These are phyloP conservation scores for Charadrius vociferus DNA, from an alignment of 2,113 vertebrate species.

Conservation along the genomic window DNA sequence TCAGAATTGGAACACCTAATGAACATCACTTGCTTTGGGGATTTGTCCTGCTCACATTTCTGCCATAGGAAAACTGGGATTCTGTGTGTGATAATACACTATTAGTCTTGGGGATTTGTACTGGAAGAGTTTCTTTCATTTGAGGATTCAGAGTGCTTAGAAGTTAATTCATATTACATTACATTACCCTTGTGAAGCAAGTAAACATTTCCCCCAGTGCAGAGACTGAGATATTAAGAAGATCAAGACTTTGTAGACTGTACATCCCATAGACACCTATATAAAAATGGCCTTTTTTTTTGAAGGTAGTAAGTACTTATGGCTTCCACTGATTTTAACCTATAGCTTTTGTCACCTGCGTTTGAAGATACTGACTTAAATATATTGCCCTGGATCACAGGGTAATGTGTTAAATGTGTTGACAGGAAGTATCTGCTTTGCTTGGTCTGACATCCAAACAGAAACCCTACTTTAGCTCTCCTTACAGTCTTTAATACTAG, in stretches of 20 bases:
- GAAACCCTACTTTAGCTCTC: neutral
- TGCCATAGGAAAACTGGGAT: neutral
- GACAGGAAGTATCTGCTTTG: neutral
- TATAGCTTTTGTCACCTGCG: neutral
- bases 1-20: constrained; percentile 15
- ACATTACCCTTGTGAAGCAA: neutral
- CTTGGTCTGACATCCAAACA: neutral
- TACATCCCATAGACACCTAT: neutral
- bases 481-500: neutral
- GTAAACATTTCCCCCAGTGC: neutral
- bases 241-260: neutral
- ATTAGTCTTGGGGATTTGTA: constrained; percentile 7
- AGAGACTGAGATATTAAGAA: neutral
- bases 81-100: neutral
- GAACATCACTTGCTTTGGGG: neutral
- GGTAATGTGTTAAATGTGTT: neutral
- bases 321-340: neutral
- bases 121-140: neutral
- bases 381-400: neutral
- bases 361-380: neutral
- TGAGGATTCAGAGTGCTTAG: constrained; percentile 6
- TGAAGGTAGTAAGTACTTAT: neutral
- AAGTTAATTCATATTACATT: constrained; percentile 7
- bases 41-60: constrained; percentile 21
- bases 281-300: neutral